phyloP scores from a whole-genome alignment of 2,888 invertebrate species.

The Drosophila barbarae region DNA sequence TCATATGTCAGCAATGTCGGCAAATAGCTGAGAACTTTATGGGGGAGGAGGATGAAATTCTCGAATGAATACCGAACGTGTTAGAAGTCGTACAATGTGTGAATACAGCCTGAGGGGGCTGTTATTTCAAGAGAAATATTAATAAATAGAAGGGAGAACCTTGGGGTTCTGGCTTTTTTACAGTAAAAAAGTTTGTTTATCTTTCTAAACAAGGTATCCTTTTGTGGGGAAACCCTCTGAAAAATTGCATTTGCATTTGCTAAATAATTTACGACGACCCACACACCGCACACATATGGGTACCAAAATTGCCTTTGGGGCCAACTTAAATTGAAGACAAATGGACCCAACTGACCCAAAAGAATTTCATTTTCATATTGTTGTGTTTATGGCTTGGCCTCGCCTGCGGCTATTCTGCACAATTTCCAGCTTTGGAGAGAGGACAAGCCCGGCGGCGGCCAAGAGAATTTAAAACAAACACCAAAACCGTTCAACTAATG shows the following conservation, averaged over 20 bases:
- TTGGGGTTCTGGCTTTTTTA: not conserved
- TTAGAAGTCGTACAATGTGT: slow-evolving; percentile 15
- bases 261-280: slow-evolving; percentile 56
- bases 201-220: slow-evolving; percentile 1
- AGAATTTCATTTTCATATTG: slow-evolving; percentile 50
- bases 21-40: slow-evolving; percentile 21
- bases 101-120: slow-evolving; percentile 2
- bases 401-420: slow-evolving; percentile 7
- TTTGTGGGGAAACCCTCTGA: slow-evolving; percentile 4
- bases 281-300: slow-evolving; percentile 41
- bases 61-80: slow-evolving; percentile 18
- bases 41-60: slow-evolving; percentile 6
- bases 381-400: slow-evolving; percentile 39
- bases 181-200: slow-evolving; percentile 10
- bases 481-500: slow-evolving; percentile 24
- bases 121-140: slow-evolving; percentile 18
- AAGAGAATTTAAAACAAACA: slow-evolving; percentile 41
- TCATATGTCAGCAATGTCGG: slow-evolving; percentile 25
- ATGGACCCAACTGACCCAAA: slow-evolving; percentile 39
- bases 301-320: slow-evolving; percentile 40
- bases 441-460: slow-evolving; percentile 8
- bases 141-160: slow-evolving; percentile 17
- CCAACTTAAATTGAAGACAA: slow-evolving; percentile 55
- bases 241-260: slow-evolving; percentile 51
- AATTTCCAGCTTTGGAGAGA: slow-evolving; percentile 3